Base-by-base conservation (phyloP, 2,113 vertebrate genomes). In the Pterocles gutturalis region DNA sequence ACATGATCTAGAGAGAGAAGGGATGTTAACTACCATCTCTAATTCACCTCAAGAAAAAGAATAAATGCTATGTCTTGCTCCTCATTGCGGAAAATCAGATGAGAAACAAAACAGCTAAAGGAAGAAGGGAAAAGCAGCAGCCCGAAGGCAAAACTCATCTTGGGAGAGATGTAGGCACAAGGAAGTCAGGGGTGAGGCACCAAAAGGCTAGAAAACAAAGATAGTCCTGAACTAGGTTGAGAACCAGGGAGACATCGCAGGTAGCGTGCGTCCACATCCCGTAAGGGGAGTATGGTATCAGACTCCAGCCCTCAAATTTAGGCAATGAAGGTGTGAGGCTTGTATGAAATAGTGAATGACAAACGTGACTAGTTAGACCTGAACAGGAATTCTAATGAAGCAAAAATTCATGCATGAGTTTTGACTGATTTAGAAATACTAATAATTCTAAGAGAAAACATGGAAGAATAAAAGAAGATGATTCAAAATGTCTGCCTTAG, bases 1-100 rank as follows among this genome's bases (percentile, higher is more conserved):
- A 60, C 83, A 91, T 93, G 89, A 62, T 95, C 73, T 72, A 94
- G 77, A 85, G 38, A 60, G 69, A 91, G 70, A 89, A 92, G 73
- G 45, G 94, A 66, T 93, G 87, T 93, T 93, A 94, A 94, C 83
- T 58, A 96, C 73, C 54, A 70, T 61, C 84, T 89, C 91, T 93
- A 90, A 95, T 96, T 96, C 91, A 94, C 83, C 92, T 92, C 81
- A 75, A 96, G 54, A 95, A 73, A 96, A 94, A 54, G 57, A 94
- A 93, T 87, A 96, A 97, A 93, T 84, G 87, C 62, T 79, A 7
- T 49, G 77, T 94, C 77, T 93, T 80, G 73, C 73, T 87, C n/a
- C 41, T 91, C 64, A 83, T 70, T 7, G 3, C 20, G 66, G 89
- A 89, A 97, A 96, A 95, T 94, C 65, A 93, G 87, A 66, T 17